Conservation (phyloP, 2,888 invertebrate species). For the Myopa tessellatipennis region DNA sequence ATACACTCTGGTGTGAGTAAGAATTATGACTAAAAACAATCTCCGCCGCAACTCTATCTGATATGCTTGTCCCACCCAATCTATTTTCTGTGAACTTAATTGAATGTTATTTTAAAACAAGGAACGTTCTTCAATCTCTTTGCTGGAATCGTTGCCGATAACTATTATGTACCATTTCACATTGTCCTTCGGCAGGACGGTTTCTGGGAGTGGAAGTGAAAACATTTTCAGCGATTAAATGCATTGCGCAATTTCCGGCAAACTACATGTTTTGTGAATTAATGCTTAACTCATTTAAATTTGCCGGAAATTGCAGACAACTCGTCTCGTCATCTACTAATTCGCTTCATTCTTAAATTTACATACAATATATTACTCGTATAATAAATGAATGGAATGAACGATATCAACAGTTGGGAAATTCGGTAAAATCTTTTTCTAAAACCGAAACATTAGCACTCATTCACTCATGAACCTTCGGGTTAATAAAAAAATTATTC, state of each 20-base stretch:
- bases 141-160: too few relatives aligned
- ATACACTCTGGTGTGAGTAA: too few relatives aligned
- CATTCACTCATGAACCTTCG: too few relatives aligned
- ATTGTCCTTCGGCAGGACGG: too few relatives aligned
- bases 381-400: background rate
- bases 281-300: conserved; percentile 23
- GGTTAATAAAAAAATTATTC: background rate
- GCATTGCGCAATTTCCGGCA: conserved; percentile 44
- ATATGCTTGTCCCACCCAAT: too few relatives aligned
- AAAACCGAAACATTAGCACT: too few relatives aligned
- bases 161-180: too few relatives aligned
- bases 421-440: background rate
- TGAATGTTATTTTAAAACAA: too few relatives aligned
- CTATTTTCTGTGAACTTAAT: too few relatives aligned
- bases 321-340: background rate
- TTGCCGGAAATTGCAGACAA: conserved; percentile 28
- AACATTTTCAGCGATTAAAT: conserved; percentile 37
- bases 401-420: background rate
- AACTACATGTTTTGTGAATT: conserved; percentile 13
- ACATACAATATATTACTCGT: background rate
- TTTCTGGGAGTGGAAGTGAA: conserved; percentile 39
- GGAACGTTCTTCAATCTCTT: too few relatives aligned
- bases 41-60: too few relatives aligned
- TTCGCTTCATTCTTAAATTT: background rate
- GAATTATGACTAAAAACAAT: too few relatives aligned